A percentile compares a stretch with the other conserved stretches of the same genome.
Conservation (phyloP, 2,113 vertebrate species). For the Corapipo altera region DNA sequence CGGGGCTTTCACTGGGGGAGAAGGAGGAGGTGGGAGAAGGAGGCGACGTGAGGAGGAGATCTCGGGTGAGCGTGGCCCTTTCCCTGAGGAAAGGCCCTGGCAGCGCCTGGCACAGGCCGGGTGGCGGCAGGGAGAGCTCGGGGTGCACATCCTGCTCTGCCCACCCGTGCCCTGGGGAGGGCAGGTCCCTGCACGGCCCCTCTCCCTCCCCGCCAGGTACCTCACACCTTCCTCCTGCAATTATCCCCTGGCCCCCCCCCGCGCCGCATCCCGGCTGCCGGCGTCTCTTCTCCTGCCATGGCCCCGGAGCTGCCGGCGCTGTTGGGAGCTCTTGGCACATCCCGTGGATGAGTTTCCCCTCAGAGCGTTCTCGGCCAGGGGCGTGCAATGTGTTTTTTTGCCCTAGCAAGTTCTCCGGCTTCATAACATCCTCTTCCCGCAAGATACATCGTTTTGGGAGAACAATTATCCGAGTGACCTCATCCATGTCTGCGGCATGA, state of each 20-base stretch:
- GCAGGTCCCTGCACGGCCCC: slow-evolving; percentile 41
- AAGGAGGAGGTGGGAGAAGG: neutral
- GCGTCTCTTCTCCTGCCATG: slow-evolving; percentile 30
- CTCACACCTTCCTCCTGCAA: neutral
- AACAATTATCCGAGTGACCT: slow-evolving; percentile 43
- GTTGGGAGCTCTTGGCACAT: neutral
- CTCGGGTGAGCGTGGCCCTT: accelerated
- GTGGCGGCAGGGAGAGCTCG: neutral
- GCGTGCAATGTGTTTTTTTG: neutral
- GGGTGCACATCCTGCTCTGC: neutral
- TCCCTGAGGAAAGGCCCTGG: neutral
- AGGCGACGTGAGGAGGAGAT: neutral
- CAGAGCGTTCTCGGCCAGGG: neutral
- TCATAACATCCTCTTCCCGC: slow-evolving; percentile 57
- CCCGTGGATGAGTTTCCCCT: neutral
- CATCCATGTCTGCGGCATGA: slow-evolving; percentile 62
- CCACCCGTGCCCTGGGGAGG: slow-evolving; percentile 28
- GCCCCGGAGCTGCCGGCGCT: neutral
- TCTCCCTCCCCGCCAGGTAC: neutral
- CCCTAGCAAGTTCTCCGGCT: slow-evolving; percentile 43
- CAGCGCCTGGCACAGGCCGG: neutral
- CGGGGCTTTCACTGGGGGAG: accelerated
- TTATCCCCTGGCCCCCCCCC: neutral
- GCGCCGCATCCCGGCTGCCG: neutral
- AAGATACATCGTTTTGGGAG: slow-evolving; percentile 30